phyloP scores from a whole-genome alignment of 2,113 vertebrate genomes.

The Tautogolabrus adspersus region DNA sequence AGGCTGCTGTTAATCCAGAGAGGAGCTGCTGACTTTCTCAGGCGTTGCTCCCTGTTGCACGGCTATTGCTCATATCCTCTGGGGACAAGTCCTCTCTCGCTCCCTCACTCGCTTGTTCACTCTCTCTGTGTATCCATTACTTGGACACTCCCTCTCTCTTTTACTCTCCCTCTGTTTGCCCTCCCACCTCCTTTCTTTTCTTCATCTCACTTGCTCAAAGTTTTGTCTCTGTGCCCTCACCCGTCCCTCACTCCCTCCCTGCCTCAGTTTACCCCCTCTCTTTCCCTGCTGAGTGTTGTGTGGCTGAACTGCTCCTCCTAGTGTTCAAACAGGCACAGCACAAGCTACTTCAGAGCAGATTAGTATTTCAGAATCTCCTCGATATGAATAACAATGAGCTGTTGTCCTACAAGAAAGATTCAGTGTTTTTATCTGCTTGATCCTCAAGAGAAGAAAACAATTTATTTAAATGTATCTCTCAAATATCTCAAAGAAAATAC shows the following conservation, averaged over 20 bases:
- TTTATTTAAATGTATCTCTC: too few species aligned
- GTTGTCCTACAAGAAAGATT: neutral
- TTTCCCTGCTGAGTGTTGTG: neutral
- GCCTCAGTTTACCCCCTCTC: neutral
- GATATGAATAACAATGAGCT: conserved; percentile 15
- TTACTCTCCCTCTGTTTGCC: conserved; percentile 44
- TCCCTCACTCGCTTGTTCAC: conserved; percentile 25
- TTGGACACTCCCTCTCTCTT: conserved; percentile 27
- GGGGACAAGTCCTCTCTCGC: conserved; percentile 61
- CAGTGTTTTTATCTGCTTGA: too few species aligned
- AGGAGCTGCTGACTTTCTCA: conserved; percentile 71
- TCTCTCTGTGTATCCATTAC: conserved; percentile 2
- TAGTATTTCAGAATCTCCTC: neutral
- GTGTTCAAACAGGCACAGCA: conserved; percentile 55
- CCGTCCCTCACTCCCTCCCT: conserved; percentile 9
- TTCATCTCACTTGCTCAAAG: conserved; percentile 63
- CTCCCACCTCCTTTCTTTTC: conserved; percentile 47
- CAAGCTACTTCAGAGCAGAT: conserved; percentile 17
- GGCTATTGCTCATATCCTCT: conserved; percentile 81
- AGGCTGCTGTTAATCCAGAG: conserved; percentile 70
- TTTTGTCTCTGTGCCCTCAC: conserved; percentile 44
- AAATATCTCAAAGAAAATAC: too few species aligned
- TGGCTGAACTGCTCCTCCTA: conserved; percentile 67
- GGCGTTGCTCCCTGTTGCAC: conserved; percentile 81
- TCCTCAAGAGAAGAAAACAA: too few species aligned